Base-by-base conservation (phyloP, 2,113 vertebrate genomes). In the Apistogramma diplotaenia region DNA sequence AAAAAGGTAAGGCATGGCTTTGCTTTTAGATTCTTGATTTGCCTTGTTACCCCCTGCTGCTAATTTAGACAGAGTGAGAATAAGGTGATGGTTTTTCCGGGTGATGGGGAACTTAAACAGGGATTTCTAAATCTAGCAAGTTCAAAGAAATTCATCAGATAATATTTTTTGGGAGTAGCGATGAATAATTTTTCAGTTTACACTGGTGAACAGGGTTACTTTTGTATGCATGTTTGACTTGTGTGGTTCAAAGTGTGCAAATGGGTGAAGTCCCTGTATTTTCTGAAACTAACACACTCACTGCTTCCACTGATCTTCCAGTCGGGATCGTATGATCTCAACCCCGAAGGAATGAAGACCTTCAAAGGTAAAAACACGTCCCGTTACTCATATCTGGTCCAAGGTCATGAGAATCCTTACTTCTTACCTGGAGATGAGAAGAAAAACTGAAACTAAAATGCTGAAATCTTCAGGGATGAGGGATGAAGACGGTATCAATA, bases 381-480 rank as follows among this genome's bases (percentile, higher is more conserved):
- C 1, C 93, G 92, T 1, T 96, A 96, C 84, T 94, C 95, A 4
- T 95, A 95, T 74, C 87, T 96, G 90, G 89, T 95, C n/a, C 90
- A 95, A 83, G 95, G 95, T 74, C 95, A 95, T 6, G 94, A 96
- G 86, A 96, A 96, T 80, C 95, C 95, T 1, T 95, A 95, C 91
- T 96, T 94, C 87, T 35, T 94, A 55, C 77, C 90, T 1, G 94
- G 86, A 56, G 94, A 96, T 0, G 90, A 89, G 2, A 88, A 25
- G 37, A 89, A 54, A 59, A 76, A 83, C 67, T 94, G 87, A 91
- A 43, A 12, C 16, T 8, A 70, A 70, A 49, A n/a, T 10, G 13
- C 40, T 49, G 19, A 49, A 70, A 46, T 46, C 62, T 15, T 29
- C 21, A 19, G 23, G n/a, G n/a, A 25, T 35, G 21, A 25, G 18